Conservation (phyloP, 2,797 vertebrate species). For the Brachymystax lenok region DNA sequence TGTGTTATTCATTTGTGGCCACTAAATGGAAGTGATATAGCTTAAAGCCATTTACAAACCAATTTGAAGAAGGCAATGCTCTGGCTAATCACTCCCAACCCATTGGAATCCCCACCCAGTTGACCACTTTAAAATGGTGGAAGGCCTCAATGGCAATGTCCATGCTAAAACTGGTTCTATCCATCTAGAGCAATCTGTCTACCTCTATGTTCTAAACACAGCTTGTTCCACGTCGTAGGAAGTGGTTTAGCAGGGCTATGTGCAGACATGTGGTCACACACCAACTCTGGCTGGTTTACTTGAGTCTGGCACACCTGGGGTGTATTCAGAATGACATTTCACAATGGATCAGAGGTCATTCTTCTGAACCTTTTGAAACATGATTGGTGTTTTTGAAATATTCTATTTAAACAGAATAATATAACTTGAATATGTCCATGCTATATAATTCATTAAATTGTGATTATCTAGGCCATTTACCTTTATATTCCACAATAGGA, state of each 20-base stretch:
- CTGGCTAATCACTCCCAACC: too few species aligned
- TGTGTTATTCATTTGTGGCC: too few species aligned
- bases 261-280: background rate
- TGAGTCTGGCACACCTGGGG: slow-evolving; percentile 44
- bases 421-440: too few species aligned
- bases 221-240: background rate
- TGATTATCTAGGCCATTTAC: background rate
- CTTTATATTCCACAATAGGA: background rate
- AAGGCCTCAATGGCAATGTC: too few species aligned
- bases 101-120: too few species aligned
- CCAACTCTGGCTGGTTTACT: background rate
- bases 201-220: background rate
- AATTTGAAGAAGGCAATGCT: too few species aligned
- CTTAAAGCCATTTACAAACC: too few species aligned
- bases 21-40: too few species aligned
- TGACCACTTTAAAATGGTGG: too few species aligned
- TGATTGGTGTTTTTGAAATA: background rate
- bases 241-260: slow-evolving; percentile 6
- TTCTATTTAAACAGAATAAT: background rate
- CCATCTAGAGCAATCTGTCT: too few species aligned
- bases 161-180: too few species aligned
- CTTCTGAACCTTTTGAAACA: slow-evolving; percentile 18
- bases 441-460: too few species aligned
- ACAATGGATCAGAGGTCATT: background rate
- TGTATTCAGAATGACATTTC: slow-evolving; percentile 40